phyloP scores from a whole-genome alignment of 2,888 invertebrate genomes.

The Bruchidius siliquastri region DNA sequence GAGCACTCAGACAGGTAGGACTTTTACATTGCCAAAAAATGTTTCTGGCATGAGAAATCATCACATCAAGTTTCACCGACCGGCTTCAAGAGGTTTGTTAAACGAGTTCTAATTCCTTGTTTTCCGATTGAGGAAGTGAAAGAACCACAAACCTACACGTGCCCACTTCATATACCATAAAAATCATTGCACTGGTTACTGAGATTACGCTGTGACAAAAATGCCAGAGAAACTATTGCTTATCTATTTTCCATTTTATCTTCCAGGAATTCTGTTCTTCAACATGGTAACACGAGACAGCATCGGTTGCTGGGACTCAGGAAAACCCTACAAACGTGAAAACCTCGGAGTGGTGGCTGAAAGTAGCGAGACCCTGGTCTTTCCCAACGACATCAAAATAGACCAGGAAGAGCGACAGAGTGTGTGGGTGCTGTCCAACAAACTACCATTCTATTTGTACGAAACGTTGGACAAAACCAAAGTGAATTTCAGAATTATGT shows the following conservation, averaged over 20 bases:
- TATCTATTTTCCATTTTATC: background rate
- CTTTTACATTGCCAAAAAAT: too few relatives aligned
- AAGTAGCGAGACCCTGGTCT: constrained; percentile 62
- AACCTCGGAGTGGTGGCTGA: constrained; percentile 61
- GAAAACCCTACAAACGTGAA: constrained; percentile 60
- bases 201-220: too few relatives aligned
- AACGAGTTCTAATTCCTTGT: too few relatives aligned
- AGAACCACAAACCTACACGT: too few relatives aligned
- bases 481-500: constrained; percentile 71
- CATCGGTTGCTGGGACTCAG: constrained; percentile 76
- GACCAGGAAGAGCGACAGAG: constrained; percentile 65
- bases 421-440: constrained; percentile 74
- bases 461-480: constrained; percentile 58
- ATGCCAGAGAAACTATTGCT: too few relatives aligned
- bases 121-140: too few relatives aligned
- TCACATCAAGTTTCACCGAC: too few relatives aligned
- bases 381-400: constrained; percentile 76
- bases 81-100: too few relatives aligned
- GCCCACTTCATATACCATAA: too few relatives aligned
- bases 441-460: constrained; percentile 68
- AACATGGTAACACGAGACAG: constrained; percentile 73
- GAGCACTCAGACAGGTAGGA: too few relatives aligned
- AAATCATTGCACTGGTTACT: too few relatives aligned
- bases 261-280: constrained; percentile 61
- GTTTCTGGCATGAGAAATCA: too few relatives aligned